Conservation (phyloP, 2,888 invertebrate genomes). For the Abrostola triplasia region DNA sequence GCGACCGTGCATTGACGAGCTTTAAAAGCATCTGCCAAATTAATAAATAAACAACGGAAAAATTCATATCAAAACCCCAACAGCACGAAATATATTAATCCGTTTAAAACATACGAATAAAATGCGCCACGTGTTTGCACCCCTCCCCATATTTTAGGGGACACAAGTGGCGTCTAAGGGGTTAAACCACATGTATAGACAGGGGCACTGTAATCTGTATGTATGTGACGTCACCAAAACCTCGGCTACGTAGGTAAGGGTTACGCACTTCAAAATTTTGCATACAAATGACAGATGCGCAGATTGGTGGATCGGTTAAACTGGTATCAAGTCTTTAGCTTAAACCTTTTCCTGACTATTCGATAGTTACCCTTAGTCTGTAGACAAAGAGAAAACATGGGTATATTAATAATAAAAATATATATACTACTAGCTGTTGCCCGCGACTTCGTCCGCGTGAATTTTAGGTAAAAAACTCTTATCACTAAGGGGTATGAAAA, state of each 20-base stretch:
- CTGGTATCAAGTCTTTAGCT: neutral
- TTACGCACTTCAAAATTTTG: conserved; percentile 31
- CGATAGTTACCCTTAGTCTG: no score
- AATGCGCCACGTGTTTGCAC: conserved; percentile 32
- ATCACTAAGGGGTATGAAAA: no score
- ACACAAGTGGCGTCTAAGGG: conserved; percentile 40
- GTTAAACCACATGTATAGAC: conserved; percentile 33
- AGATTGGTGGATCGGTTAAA: conserved; percentile 19
- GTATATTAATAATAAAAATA: no score
- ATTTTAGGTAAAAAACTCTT: no score
- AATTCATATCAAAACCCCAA: neutral
- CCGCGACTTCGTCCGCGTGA: no score
- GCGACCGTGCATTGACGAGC: neutral
- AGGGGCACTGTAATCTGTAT: conserved; percentile 12
- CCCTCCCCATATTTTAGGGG: conserved; percentile 14
- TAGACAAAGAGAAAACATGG: no score
- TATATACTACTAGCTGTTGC: no score
- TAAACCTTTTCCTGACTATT: no score
- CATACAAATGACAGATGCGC: conserved; percentile 46
- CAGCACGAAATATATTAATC: conserved; percentile 17
- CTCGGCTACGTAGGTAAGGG: conserved; percentile 39
- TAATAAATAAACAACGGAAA: neutral
- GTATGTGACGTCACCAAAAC: conserved; percentile 28
- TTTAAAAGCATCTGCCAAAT: neutral
- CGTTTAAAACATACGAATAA: conserved; percentile 45